A percentile compares a stretch with the other conserved stretches of the same genome.
phyloP scores from a whole-genome alignment of 2,888 invertebrate genomes.

The Lamellibrachia satsuma region DNA sequence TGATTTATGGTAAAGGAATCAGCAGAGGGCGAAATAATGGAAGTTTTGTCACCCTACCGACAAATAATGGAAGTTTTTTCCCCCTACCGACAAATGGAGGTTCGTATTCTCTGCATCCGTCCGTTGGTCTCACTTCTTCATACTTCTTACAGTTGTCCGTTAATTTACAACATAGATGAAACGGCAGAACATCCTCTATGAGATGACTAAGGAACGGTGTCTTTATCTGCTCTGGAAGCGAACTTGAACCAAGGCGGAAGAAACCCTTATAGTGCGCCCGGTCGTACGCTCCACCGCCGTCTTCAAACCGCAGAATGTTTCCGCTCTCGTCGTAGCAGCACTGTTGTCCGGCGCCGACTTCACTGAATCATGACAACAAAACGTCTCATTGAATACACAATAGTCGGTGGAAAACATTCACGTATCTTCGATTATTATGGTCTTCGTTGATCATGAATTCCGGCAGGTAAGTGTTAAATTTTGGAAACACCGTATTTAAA shows the following conservation, averaged over 20 bases:
- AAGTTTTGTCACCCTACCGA: no score
- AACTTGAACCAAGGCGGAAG: not conserved
- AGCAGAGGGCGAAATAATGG: no score
- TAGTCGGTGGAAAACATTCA: no score
- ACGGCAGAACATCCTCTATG: not conserved
- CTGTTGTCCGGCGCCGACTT: constrained; percentile 8
- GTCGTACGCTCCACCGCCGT: constrained; percentile 17
- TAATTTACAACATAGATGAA: not conserved
- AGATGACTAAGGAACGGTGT: not conserved
- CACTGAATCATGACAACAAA: not conserved
- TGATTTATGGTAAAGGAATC: no score
- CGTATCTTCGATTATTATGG: no score
- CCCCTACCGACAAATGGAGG: not conserved
- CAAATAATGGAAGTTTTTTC: not conserved
- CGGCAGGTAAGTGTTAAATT: no score
- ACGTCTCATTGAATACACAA: not conserved
- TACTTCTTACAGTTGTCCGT: not conserved
- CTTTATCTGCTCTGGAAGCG: not conserved
- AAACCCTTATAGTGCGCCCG: not conserved
- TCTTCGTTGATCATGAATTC: no score
- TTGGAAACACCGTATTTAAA: no score
- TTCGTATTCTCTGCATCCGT: not conserved
- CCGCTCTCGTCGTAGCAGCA: constrained; percentile 22
- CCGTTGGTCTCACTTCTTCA: not conserved
- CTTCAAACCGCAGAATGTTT: not conserved